Evolutionary conservation across 2,113 vertebrate genomes (phyloP).

Genomic region (Aramus guarauna): DNA sequence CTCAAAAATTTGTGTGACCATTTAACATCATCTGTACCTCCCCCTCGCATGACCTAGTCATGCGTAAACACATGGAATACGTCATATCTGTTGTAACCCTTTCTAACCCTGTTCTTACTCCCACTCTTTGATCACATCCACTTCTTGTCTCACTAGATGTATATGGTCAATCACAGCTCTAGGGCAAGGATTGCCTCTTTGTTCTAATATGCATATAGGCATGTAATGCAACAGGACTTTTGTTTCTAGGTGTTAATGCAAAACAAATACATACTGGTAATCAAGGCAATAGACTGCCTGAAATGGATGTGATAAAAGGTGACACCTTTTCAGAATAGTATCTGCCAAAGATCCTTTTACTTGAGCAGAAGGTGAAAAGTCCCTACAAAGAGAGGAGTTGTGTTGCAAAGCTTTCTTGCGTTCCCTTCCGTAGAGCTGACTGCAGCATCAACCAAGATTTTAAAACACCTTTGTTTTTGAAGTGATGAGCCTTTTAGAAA

Average conservation of each 20-base stretch:
- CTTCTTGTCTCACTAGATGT: background rate
- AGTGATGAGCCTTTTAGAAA: slow-evolving; percentile 37
- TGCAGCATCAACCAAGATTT: background rate
- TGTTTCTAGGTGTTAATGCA: background rate
- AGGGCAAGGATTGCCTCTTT: background rate
- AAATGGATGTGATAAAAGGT: background rate
- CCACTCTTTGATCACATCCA: background rate
- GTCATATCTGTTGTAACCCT: background rate
- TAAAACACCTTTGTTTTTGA: slow-evolving; percentile 9
- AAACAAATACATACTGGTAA: background rate
- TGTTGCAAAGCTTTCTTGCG: background rate
- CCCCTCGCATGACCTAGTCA: background rate
- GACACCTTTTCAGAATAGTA: background rate
- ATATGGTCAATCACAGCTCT: background rate
- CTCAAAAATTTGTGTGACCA: background rate
- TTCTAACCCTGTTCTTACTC: background rate
- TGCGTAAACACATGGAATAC: background rate
- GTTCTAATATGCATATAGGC: background rate
- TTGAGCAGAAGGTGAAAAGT: background rate
- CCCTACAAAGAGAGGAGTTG: background rate
- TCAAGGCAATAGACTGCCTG: background rate
- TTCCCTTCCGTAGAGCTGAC: background rate
- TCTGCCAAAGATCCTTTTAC: background rate
- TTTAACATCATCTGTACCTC: background rate
- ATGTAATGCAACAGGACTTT: background rate